Evolutionary conservation across 2,113 vertebrate species (phyloP).

Genomic region (Bubalus kerabau): DNA sequence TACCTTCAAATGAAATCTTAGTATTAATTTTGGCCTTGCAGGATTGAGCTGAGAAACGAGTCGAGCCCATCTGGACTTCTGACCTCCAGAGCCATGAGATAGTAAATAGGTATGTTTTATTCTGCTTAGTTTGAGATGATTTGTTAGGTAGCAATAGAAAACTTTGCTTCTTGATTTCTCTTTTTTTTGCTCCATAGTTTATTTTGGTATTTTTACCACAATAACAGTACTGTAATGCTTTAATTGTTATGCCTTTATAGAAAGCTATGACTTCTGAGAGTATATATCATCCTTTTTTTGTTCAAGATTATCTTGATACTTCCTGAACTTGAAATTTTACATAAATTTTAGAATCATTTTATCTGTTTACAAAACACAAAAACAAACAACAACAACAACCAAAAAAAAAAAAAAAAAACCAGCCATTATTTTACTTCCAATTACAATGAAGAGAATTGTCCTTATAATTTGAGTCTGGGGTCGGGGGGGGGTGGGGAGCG

Average conservation of each 20-base stretch:
- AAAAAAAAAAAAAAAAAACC: neutral
- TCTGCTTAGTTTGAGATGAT: neutral
- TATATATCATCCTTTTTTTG: neutral
- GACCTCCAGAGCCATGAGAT: neutral
- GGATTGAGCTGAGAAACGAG: neutral
- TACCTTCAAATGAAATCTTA: neutral
- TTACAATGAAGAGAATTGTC: neutral
- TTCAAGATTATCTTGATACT: neutral
- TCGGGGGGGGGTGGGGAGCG: accelerated
- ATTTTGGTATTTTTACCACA: neutral
- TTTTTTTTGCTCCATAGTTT: neutral
- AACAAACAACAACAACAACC: neutral
- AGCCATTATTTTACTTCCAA: neutral
- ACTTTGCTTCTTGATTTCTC: neutral
- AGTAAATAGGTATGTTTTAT: neutral
- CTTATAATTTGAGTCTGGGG: neutral
- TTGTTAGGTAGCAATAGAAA: neutral
- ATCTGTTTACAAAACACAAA: neutral
- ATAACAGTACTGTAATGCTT: neutral
- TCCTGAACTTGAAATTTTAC: neutral
- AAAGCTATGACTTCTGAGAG: neutral
- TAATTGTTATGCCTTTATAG: neutral
- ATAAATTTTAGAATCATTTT: neutral
- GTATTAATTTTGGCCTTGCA: neutral
- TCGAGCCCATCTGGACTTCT: neutral